Base-by-base conservation (phyloP, 2,888 invertebrate species). In the Endomychus coccineus region DNA sequence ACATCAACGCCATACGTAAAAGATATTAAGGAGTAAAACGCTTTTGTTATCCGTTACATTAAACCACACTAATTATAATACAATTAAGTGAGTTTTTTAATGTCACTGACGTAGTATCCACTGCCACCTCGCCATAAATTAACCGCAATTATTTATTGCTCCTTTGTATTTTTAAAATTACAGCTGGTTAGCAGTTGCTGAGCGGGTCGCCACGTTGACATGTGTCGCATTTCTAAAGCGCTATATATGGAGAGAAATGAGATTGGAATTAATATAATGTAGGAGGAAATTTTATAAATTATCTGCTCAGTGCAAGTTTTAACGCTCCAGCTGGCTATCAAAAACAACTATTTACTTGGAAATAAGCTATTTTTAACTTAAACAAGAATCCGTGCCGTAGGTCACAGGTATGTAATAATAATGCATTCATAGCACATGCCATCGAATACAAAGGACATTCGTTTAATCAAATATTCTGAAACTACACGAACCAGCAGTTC, bases 121-220 rank as follows among this genome's bases (percentile, higher is more conserved):
- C 36, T 31, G 31, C 31, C 36, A 37, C 36, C 36, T 37, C 36
- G 36, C 36, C 36, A 37, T 37, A 48, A 51, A 51, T 48, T 46
- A 45, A 36, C 33, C 34, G 40, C 50, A 54, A 54, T 54, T 54
- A 54, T 54, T 54, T 54, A 54, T 54, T 51, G 44, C 48, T 39
- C 45, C 47, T 53, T 50, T 51, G 48, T 51, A 41, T 44, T 42
- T 41, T 44, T 43, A 31, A 49, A 47, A 48, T 49, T 51, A 49
- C 51, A 51, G 45, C 51, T 51, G 51, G 49, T 51, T 48, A 48
- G 51, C 56, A 56, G 56, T 54, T 56, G 56, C 45, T 45, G 42
- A 50, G 50, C 52, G 54, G 44, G 47, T 42, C 43, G 22, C 34
- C 27, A 12, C 43, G 44, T 50, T 51, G 56, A 54, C 56, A 55